Evolutionary conservation across 1,140 invertebrate genomes (phyloP).

Genomic region (Eumaeus atala): DNA sequence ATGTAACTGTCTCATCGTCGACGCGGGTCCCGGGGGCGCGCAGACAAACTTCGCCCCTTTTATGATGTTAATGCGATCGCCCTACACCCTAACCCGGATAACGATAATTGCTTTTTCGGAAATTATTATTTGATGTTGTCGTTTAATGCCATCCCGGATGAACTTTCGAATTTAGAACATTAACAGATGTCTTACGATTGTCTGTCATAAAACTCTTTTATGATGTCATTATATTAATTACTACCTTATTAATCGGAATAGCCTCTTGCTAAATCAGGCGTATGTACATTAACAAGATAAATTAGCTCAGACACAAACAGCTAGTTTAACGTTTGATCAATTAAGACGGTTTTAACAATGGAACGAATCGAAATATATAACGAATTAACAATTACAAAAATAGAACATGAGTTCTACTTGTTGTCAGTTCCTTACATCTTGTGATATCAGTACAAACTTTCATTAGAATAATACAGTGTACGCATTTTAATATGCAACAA

Average conservation of each 20-base stretch:
- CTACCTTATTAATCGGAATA: slow-evolving; percentile 1
- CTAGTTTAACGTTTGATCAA: too few species aligned
- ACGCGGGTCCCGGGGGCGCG: slow-evolving; percentile 61
- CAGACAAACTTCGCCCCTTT: slow-evolving; percentile 63
- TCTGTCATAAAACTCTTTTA: not conserved
- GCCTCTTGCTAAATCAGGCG: not conserved
- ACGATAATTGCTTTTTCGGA: slow-evolving; percentile 72
- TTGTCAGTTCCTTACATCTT: too few species aligned
- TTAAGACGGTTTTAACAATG: too few species aligned
- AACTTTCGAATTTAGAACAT: slow-evolving; percentile 42
- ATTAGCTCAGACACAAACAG: too few species aligned
- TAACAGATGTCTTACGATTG: slow-evolving; percentile 30
- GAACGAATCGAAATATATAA: too few species aligned
- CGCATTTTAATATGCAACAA: too few species aligned
- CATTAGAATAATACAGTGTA: too few species aligned
- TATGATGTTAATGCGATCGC: slow-evolving; percentile 70
- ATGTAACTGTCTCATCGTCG: slow-evolving; percentile 68
- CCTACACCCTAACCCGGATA: slow-evolving; percentile 64
- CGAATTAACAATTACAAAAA: too few species aligned
- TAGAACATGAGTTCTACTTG: too few species aligned
- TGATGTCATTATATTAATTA: slow-evolving; percentile 11
- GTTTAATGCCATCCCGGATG: slow-evolving; percentile 45
- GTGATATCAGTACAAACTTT: too few species aligned
- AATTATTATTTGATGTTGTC: slow-evolving; percentile 74
- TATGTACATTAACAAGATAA: too few species aligned